Conservation (phyloP, 2,113 vertebrate genomes). For the Rhombomys opimus region DNA sequence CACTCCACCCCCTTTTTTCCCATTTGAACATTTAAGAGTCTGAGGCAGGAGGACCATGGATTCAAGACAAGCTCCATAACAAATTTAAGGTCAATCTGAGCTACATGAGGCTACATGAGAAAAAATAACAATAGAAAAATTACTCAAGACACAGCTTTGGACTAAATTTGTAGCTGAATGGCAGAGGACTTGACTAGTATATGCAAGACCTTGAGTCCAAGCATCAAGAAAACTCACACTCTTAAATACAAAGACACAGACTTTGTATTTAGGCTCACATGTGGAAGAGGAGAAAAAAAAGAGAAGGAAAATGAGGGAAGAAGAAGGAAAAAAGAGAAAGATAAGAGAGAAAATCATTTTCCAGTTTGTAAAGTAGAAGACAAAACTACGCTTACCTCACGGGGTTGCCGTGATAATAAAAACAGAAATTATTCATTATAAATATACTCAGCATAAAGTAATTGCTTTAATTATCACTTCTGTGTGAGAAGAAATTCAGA, state of each 20-base stretch:
- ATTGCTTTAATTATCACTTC: neutral
- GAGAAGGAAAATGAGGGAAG: neutral
- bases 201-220: neutral
- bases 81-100: neutral
- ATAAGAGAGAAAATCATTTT: neutral
- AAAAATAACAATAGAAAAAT: neutral
- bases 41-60: neutral
- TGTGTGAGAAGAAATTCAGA: neutral
- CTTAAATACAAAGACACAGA: neutral
- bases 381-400: neutral
- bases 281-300: neutral
- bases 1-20: neutral
- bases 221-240: neutral
- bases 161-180: neutral
- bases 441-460: constrained; percentile 13
- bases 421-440: constrained; percentile 4
- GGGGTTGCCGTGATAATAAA: neutral
- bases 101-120: neutral
- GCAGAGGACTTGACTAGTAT: neutral
- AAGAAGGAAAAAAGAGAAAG: too few relatives aligned
- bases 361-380: constrained; percentile 5
- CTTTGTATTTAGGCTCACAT: too few relatives aligned
- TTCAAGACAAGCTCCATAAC: neutral
- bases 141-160: neutral
- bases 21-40: neutral